These are phyloP conservation scores for Drosophila subsilvestris DNA, from an alignment of 2,888 invertebrate genomes.

Conservation along the genomic window DNA sequence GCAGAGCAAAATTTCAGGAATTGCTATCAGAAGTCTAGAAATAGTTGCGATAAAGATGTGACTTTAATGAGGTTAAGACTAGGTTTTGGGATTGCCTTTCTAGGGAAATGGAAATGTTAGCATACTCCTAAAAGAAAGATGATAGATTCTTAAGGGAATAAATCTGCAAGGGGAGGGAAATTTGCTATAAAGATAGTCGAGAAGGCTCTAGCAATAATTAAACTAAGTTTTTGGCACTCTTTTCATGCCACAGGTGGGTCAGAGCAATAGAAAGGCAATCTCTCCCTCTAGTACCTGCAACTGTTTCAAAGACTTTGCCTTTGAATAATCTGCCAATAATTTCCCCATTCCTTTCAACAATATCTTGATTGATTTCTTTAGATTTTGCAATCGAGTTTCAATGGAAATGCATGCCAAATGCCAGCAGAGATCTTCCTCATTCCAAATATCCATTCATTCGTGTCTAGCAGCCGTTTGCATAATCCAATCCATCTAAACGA, in stretches of 20 bases:
- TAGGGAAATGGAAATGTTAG: too few species aligned
- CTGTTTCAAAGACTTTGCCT: background rate
- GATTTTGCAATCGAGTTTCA: background rate
- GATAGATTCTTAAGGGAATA: too few species aligned
- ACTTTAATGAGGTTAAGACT: background rate
- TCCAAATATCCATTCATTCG: slow-evolving; percentile 12
- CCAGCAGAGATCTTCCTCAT: background rate
- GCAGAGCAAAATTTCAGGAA: background rate
- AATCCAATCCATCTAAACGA: slow-evolving; percentile 34
- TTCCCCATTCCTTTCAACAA: background rate
- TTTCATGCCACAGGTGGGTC: too few species aligned
- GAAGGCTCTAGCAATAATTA: too few species aligned
- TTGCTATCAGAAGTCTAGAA: too few species aligned
- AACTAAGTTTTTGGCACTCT: too few species aligned
- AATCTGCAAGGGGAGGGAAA: too few species aligned
- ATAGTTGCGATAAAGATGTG: background rate
- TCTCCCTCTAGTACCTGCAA: too few species aligned
- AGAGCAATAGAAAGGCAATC: too few species aligned
- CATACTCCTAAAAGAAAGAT: too few species aligned
- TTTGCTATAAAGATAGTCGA: too few species aligned
- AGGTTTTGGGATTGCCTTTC: too few species aligned
- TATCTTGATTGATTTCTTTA: background rate
- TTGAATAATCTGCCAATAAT: background rate
- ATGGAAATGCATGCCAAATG: background rate
- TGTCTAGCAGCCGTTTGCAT: slow-evolving; percentile 32